Evolutionary conservation across 2,797 vertebrate genomes (phyloP), one percentile per base, ranked within the genome.

Genomic region (Paramormyrops hopkinsi): DNA sequence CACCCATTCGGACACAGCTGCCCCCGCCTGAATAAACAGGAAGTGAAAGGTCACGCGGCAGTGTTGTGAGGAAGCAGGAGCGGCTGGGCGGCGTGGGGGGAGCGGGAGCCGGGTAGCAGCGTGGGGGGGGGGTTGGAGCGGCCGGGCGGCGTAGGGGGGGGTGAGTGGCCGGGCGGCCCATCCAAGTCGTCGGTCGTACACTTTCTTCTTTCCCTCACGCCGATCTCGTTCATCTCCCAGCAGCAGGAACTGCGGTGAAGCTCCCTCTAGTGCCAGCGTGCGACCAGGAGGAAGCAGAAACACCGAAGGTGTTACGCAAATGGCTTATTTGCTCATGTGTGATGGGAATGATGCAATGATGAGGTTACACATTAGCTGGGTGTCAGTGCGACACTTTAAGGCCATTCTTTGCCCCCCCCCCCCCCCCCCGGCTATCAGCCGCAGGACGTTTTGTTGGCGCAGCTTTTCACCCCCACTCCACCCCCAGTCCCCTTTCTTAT

Each of bases 1-100:
- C 22, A 8, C 73, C 62, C 22, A 90, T 92, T 91, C 65, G 5
- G 54, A 56, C 54, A 56, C 14, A 56, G 54, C 19, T n/a, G 54
- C 54, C 54, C 54, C 54, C 19, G 4, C 54, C 19, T 6, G 54
- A 56, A 56, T n/a, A 56, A 56, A 56, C 54, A 56, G 19, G 51
- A 53, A 53, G 54, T 56, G 54, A 7, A n/a, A 56, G 54, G 54
- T 56, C 5, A 6, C 6, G 17, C 4, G 1, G 53, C 53, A 54
- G 53, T 19, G 3, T 19, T 5, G 53, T 19, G 53, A 19, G 53
- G 14, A 54, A 6, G 14, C 12, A 4, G 51, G 51, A 17, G 51
- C 0, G 51, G 51, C 51, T 1, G 51, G 51, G 51, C 14, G 51
- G 51, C 14, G 46, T 8, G 6, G 46, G 46, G 9, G 50, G 50